These are phyloP conservation scores for Nomada ruficornis DNA, from an alignment of 2,888 invertebrate species.

Conservation along the genomic window DNA sequence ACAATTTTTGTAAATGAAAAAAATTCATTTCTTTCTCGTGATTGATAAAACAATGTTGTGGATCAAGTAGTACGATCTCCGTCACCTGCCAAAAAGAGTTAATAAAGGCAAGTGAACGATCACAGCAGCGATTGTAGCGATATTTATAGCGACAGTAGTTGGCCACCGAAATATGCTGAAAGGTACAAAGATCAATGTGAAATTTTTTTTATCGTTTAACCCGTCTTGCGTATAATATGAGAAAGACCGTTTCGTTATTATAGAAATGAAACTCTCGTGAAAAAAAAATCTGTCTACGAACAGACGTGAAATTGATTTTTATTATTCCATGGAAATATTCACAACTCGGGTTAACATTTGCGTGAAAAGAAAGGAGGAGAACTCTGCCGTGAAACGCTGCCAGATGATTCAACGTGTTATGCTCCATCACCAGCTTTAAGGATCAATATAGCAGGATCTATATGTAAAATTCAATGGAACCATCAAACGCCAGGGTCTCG, in stretches of 20 bases:
- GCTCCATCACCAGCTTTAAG: conserved; percentile 50
- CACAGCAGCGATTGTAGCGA: conserved; percentile 47
- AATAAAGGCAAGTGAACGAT: conserved; percentile 59
- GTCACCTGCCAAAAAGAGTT: conserved; percentile 72
- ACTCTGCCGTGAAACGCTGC: conserved; percentile 22
- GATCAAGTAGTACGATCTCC: conserved; percentile 54
- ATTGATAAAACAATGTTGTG: neutral
- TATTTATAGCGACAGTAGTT: conserved; percentile 25
- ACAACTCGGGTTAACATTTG: conserved; percentile 19
- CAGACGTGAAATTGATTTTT: too few relatives aligned
- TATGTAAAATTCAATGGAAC: conserved; percentile 32
- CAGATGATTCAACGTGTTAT: conserved; percentile 38
- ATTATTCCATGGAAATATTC: too few relatives aligned
- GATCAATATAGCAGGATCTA: conserved; percentile 40
- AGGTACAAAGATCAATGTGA: conserved; percentile 45
- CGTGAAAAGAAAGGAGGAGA: conserved; percentile 8
- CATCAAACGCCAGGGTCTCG: conserved; percentile 36
- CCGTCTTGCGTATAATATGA: neutral
- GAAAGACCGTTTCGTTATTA: neutral
- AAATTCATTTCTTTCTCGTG: too few relatives aligned
- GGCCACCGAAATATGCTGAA: conserved; percentile 60
- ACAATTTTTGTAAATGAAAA: conserved; percentile 12
- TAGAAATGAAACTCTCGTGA: too few relatives aligned
- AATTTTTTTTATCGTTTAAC: conserved; percentile 20
- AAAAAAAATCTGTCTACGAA: neutral